Base-by-base conservation (phyloP, 2,888 invertebrate genomes). In the Electrophaes corylata region DNA sequence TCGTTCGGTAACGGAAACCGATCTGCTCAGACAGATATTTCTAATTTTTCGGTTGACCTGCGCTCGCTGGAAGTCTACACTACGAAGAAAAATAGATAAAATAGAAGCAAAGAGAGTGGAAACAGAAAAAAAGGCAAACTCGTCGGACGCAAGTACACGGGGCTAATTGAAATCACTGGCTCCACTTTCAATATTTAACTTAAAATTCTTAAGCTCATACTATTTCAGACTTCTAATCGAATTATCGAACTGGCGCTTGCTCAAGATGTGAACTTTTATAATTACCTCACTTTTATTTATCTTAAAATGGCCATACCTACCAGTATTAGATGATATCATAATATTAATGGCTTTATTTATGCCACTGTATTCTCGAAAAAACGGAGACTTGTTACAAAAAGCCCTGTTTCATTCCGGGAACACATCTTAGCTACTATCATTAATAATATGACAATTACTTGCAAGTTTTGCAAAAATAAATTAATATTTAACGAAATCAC, bases 1-100 rank as follows among this genome's bases (percentile, higher is more conserved):
- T 67, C 66, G 70, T 69, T 73, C 67, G 66, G 63, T 70, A 66
- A 70, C 73, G 74, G 69, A 70, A 72, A 76, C 67, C 78, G 79
- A 78, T 81, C 71, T 76, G 69, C 69, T 75, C 65, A 67, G 79
- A 85, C 83, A 78, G 83, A 84, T 86, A 82, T 86, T 86, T 86
- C 85, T 83, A 86, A 88, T 88, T 88, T 87, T 81, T 79, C 86
- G 87, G 79, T 86, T 75, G 86, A 85, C 79, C 81, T 79, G 80
- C 76, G 73, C 71, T 66, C 69, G 72, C 55, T 60, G 54, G 66
- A 76, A 78, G 76, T 81, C 79, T 75, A 75, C 74, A 77, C 73
- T 75, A 72, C 73, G 71, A 77, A 81, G 74, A 73, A 78, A 81
- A 84, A 84, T 79, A 81, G 83, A 83, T 82, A 83, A 83, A 83